Conservation (phyloP, 2,888 invertebrate species). For the Hirudinaria manillensis region DNA sequence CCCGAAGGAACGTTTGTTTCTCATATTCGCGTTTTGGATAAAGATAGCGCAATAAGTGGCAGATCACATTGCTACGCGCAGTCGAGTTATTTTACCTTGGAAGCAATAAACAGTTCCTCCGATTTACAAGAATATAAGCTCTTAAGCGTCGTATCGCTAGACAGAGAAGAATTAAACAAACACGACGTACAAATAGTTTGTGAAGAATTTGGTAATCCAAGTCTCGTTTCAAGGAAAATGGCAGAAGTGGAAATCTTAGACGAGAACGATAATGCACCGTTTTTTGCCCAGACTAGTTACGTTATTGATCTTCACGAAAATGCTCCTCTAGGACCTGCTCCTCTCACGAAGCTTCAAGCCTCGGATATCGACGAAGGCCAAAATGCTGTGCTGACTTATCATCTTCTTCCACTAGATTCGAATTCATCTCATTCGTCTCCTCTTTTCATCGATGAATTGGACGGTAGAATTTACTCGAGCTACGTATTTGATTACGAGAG, state of each 20-base stretch:
- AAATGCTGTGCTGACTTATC: slow-evolving; percentile 75
- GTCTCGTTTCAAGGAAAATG: slow-evolving; percentile 20
- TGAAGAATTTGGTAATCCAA: slow-evolving; percentile 35
- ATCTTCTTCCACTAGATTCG: slow-evolving; percentile 60
- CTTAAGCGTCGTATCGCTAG: slow-evolving; percentile 78
- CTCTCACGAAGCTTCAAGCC: slow-evolving; percentile 67
- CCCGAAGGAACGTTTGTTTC: slow-evolving; percentile 65
- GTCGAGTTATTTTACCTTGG: slow-evolving; percentile 41
- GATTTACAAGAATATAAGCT: slow-evolving; percentile 42
- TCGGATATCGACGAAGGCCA: slow-evolving; percentile 72
- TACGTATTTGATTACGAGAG: slow-evolving; percentile 16
- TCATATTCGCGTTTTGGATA: slow-evolving; percentile 75
- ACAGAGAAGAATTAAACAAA: slow-evolving; percentile 82
- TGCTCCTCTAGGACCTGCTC: slow-evolving; percentile 67
- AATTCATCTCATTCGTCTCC: not conserved
- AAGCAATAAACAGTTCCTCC: slow-evolving; percentile 41
- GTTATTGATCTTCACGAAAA: slow-evolving; percentile 71
- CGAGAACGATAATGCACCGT: slow-evolving; percentile 37
- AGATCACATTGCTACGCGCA: slow-evolving; percentile 59
- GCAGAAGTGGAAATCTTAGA: slow-evolving; percentile 37
- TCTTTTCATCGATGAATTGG: slow-evolving; percentile 18
- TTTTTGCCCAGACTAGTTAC: slow-evolving; percentile 57
- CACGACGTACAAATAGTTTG: slow-evolving; percentile 74
- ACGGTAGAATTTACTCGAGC: slow-evolving; percentile 19
- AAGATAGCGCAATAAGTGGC: slow-evolving; percentile 77